Evolutionary conservation across 1,140 invertebrate genomes (phyloP).

Genomic region (Magallana gigas): DNA sequence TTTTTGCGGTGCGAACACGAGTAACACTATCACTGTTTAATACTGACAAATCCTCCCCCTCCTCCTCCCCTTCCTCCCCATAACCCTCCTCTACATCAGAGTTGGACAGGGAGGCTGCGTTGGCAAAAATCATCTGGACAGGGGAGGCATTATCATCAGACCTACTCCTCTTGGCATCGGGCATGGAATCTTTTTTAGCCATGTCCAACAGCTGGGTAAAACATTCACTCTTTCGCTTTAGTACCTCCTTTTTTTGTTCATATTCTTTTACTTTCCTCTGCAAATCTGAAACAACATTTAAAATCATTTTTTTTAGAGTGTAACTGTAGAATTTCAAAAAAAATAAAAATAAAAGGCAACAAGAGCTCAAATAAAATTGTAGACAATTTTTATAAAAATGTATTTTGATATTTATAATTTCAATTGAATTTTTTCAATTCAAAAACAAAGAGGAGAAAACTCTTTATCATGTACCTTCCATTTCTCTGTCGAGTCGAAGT

Average conservation of each 20-base stretch:
- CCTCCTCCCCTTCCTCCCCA: background rate
- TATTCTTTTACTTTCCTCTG: conserved; percentile 60
- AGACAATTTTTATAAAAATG: too few species aligned
- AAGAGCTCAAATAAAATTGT: too few species aligned
- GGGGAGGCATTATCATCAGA: background rate
- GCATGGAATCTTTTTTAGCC: conserved; percentile 48
- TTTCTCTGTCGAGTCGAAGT: conserved; percentile 61
- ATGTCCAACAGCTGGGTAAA: conserved; percentile 64
- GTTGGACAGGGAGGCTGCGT: background rate
- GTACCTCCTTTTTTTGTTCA: conserved; percentile 58
- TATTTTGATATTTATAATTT: too few species aligned
- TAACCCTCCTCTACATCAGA: conserved; percentile 7
- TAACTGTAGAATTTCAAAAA: too few species aligned
- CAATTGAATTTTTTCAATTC: background rate
- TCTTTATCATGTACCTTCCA: conserved; percentile 56
- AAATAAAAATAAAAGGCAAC: too few species aligned
- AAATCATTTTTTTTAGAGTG: background rate
- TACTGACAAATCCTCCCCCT: background rate
- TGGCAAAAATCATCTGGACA: background rate
- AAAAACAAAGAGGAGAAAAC: background rate
- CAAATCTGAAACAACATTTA: conserved; percentile 56
- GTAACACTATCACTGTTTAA: background rate
- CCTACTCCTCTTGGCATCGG: background rate
- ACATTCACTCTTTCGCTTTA: conserved; percentile 65
- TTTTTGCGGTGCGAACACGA: background rate